These are phyloP conservation scores for Sycobia sp. DNA, from an alignment of 1,140 invertebrate species.

Conservation along the genomic window DNA sequence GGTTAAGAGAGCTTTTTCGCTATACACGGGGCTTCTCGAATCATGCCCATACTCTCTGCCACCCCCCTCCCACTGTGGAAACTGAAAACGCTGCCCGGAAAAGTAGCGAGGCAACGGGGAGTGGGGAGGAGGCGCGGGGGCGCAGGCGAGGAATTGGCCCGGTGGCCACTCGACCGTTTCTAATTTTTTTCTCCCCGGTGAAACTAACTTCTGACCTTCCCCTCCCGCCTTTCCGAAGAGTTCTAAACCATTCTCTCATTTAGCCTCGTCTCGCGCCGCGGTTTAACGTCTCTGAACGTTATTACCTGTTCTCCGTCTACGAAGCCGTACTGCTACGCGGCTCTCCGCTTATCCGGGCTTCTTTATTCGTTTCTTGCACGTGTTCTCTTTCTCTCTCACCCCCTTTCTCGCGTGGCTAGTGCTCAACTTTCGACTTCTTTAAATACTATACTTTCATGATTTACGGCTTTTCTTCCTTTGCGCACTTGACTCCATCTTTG, in stretches of 20 bases:
- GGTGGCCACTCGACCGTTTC: constrained; percentile 2
- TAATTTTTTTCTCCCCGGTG: constrained; percentile 10
- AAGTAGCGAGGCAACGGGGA: no score
- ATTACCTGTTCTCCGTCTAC: constrained; percentile 3
- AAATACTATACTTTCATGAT: constrained; percentile 13
- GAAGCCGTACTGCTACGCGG: not conserved
- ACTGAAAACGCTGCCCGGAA: no score
- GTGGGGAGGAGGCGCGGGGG: not conserved
- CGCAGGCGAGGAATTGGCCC: not conserved
- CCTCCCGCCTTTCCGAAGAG: not conserved
- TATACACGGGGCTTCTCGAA: no score
- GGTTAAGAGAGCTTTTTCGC: no score
- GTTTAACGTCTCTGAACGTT: constrained; percentile 1
- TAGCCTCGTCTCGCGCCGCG: not conserved
- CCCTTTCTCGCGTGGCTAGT: not conserved
- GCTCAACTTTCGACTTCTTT: no score
- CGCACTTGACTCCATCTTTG: no score
- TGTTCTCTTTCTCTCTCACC: not conserved
- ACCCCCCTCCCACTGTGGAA: no score
- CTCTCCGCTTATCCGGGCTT: no score
- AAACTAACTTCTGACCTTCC: not conserved
- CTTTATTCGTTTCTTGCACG: not conserved
- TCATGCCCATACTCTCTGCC: no score
- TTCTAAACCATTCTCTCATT: not conserved
- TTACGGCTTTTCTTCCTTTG: not conserved